Conservation (phyloP, 1,140 invertebrate species). For the Batillaria attramentaria region DNA sequence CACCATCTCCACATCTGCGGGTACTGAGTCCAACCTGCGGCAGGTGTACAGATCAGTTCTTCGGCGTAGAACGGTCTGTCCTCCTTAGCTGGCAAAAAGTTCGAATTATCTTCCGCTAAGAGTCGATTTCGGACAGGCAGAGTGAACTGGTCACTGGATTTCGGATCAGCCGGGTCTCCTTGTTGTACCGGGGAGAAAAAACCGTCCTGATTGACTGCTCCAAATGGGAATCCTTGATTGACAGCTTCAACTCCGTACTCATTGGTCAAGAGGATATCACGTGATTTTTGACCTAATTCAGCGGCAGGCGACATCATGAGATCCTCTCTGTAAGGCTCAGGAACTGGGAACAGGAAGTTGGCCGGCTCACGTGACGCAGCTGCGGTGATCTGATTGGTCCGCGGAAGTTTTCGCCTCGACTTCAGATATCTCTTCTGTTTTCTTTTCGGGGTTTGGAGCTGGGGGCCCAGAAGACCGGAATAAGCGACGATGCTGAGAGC, state of each 20-base stretch:
- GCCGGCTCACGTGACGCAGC: neutral
- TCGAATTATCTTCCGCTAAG: neutral
- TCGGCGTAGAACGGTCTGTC: neutral
- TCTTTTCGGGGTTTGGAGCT: neutral
- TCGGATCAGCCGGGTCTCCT: neutral
- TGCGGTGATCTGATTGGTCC: neutral
- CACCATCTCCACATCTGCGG: slow-evolving; percentile 9
- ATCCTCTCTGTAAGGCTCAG: neutral
- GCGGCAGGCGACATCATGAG: neutral
- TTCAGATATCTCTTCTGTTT: neutral
- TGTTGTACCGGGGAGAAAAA: neutral
- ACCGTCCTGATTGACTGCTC: neutral
- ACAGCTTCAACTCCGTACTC: neutral
- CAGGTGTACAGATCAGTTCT: slow-evolving; percentile 5
- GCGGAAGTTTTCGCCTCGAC: neutral
- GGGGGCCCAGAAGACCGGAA: neutral
- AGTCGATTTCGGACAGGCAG: too few relatives aligned
- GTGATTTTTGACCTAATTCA: neutral
- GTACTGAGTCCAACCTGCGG: neutral
- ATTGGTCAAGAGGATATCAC: neutral
- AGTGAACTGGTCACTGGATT: neutral
- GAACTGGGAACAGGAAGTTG: neutral
- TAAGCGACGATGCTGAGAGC: neutral
- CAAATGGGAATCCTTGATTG: neutral
- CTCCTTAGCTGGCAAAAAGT: neutral